Evolutionary conservation across 2,797 vertebrate genomes (phyloP), one percentile per base, ranked within the genome.

Genomic region (Molothrus aeneus): DNA sequence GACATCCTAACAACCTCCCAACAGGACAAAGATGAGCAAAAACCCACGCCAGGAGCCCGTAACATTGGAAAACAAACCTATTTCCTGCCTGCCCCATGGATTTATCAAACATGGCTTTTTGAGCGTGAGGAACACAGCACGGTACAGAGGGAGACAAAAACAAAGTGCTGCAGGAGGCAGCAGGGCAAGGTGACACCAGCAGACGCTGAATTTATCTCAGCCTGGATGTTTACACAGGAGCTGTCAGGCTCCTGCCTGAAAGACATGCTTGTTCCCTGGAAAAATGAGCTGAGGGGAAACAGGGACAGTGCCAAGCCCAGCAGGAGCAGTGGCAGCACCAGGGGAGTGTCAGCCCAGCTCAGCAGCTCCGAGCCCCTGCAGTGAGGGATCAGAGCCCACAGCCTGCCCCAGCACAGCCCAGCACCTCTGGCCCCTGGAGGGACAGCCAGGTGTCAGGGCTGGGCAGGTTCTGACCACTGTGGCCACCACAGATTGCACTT

Each of bases 311-410:
- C 53, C 48, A 17, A 7, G 4, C 4, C 26, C 21, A 4, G 88
- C 88, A 80, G 80, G 47, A 71, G 69, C 28, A 2, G 1, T 0
- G 7, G 70, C 50, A 82, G 72, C 66, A 29, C 3, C 85, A 12
- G 1, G 0, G 63, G 29, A 59, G 32, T 3, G 5, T 13, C 3
- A 1, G 25, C 74, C 61, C 63, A 7, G 7, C n/a, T 5, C 70
- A 17, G 65, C 22, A 42, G 24, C 15, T 1, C 70, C 1, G 3
- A 8, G 2, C 38, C 28, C 0, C 4, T 0, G 28, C 43, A 45
- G 31, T 0, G 43, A 47, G 74, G 28, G 71, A 11, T 1, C 29
- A 2, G 40, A 28, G 25, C 48, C 48, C 43, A 45, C 13, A 7
- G 42, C 42, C 42, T 43, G 22, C 57, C 11, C 10, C 36, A 29